These are phyloP conservation scores for Norana najaformis DNA, from an alignment of 2,888 invertebrate genomes.

Conservation along the genomic window DNA sequence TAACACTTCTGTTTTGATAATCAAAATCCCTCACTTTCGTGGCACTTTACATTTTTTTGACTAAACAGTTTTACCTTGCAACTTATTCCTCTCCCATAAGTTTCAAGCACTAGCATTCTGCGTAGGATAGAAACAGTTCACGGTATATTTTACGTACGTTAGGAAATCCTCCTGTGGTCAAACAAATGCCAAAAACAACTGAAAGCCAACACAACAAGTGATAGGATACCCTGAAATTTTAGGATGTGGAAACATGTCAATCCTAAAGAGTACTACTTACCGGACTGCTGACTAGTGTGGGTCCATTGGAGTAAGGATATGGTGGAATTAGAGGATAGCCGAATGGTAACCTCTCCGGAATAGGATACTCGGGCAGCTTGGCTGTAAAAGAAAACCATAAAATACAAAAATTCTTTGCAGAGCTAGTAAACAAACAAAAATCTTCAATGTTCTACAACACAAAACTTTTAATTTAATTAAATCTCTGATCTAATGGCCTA, in stretches of 20 bases:
- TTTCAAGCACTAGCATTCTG: not conserved
- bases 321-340: constrained; percentile 43
- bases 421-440: not conserved
- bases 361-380: constrained; percentile 36
- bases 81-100: not conserved
- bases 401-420: not conserved
- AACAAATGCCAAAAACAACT: not conserved
- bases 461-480: not conserved
- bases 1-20: not conserved
- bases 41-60: not conserved
- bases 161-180: not conserved
- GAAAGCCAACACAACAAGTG: not conserved
- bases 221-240: not conserved
- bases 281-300: constrained; percentile 46
- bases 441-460: not conserved
- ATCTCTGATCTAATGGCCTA: not conserved
- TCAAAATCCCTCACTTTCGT: not conserved
- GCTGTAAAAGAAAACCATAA: constrained; percentile 31
- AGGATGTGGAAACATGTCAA: not conserved
- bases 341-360: constrained; percentile 37
- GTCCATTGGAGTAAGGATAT: constrained; percentile 45
- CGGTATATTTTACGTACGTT: no score
- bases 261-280: constrained; percentile 47
- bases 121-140: not conserved
- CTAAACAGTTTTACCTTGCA: no score